Conservation (phyloP, 2,113 vertebrate species). For the Tragulus kanchil region DNA sequence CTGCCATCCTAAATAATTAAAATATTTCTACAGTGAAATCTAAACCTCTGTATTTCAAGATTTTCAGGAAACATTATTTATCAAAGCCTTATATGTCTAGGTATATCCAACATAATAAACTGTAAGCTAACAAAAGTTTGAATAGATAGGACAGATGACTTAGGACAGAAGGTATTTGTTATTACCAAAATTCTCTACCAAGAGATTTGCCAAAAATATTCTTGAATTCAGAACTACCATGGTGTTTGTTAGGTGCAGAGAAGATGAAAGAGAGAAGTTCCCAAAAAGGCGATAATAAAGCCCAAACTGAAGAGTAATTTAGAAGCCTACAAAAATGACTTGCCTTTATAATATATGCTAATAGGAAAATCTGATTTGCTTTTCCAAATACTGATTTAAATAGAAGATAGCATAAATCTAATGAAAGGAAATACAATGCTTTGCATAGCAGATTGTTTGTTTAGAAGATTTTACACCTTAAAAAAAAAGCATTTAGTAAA, state of each 20-base stretch:
- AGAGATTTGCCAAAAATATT: not conserved
- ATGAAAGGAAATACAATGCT: slow-evolving; percentile 9
- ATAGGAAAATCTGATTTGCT: not conserved
- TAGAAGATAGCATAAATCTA: slow-evolving; percentile 12
- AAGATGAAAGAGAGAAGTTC: not conserved
- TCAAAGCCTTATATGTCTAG: not conserved
- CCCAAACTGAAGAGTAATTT: not conserved
- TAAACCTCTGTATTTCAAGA: not conserved
- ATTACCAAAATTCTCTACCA: slow-evolving; percentile 2
- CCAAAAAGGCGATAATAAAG: not conserved
- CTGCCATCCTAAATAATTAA: not conserved
- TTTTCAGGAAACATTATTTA: not conserved
- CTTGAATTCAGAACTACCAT: not conserved
- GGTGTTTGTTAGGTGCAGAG: not conserved
- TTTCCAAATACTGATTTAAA: slow-evolving; percentile 33
- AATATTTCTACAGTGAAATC: not conserved
- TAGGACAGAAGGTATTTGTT: slow-evolving; percentile 38
- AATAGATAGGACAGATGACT: not conserved
- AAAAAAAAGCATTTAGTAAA: not conserved
- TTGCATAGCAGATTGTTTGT: not conserved
- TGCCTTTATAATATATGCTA: slow-evolving; percentile 20
- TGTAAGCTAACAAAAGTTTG: slow-evolving; percentile 20
- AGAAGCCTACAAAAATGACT: slow-evolving; percentile 11
- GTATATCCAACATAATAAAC: not conserved
- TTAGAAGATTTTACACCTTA: not conserved